Evolutionary conservation across 2,797 vertebrate species (phyloP), one percentile per base, ranked within the genome.

Genomic region (Microhierax caerulescens): DNA sequence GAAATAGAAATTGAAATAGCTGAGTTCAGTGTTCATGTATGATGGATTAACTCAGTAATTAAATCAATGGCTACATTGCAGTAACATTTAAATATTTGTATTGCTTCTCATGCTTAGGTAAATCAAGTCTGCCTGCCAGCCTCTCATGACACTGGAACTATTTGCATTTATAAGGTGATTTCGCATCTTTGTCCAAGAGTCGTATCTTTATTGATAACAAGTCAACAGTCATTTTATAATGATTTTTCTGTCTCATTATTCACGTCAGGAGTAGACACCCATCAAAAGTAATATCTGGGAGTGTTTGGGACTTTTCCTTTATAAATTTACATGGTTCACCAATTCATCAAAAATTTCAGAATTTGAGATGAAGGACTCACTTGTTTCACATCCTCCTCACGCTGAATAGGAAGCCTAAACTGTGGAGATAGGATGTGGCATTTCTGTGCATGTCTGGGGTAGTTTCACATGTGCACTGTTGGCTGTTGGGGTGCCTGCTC

Each of bases 261-360:
- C 5, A 3, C 32, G 48, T 53, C 27, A 70, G 72, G 18, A 83
- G 17, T 17, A 70, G 36, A 18, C 37, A 77, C 1, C 7, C 19
- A 54, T 14, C 37, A 75, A 53, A 83, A 41, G 72, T 10, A 70
- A 14, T 63, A 88, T 11, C n/a, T 70, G 28, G 8, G 32, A 63
- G 20, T 0, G 1, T 67, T 80, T 74, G 34, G 48, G 25, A 32
- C 25, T 72, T 53, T n/a, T 0, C 21, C 2, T 0, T 43, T 59
- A 41, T 7, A 63, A 36, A 60, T 67, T 76, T 36, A 23, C 28
- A 64, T 28, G 37, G 25, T 57, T 23, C 28, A 34, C 4, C 0
- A 2, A 13, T 43, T 39, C n/a, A 32, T 60, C 34, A 54, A 73
- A 92, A 75, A 13, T 21, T 41, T 45, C 34, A 48, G 47, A 50